Evolutionary conservation across 1,140 invertebrate genomes (phyloP).

Genomic region (Drosophila sp.): DNA sequence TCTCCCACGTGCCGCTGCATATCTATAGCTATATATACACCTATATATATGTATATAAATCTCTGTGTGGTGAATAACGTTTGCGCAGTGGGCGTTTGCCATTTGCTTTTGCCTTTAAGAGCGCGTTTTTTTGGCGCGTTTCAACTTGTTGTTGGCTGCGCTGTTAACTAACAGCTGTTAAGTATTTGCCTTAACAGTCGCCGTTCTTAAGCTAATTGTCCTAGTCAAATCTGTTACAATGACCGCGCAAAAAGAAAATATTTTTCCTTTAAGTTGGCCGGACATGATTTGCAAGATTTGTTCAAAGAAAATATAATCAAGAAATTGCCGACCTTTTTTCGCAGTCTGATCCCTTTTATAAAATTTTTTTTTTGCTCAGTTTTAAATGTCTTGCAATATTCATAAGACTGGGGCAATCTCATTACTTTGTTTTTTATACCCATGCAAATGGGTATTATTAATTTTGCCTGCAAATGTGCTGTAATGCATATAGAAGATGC

Average conservation of each 20-base stretch:
- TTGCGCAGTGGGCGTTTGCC: constrained; percentile 47
- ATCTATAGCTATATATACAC: background rate
- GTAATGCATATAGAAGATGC: no score
- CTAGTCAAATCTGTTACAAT: constrained; percentile 15
- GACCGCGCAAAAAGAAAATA: constrained; percentile 14
- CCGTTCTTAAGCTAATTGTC: constrained; percentile 39
- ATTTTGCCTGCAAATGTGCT: background rate
- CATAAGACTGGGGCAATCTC: constrained; percentile 36
- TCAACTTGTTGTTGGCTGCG: constrained; percentile 52
- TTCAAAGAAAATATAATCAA: constrained; percentile 22
- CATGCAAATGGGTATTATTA: background rate
- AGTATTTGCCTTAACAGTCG: constrained; percentile 7
- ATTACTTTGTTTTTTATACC: constrained; percentile 1
- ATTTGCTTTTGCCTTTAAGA: constrained; percentile 17
- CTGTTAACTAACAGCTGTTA: constrained; percentile 1
- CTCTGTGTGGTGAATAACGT: constrained; percentile 48
- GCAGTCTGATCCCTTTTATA: background rate
- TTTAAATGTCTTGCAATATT: constrained; percentile 47
- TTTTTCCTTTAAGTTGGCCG: constrained; percentile 18
- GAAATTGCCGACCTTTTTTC: constrained; percentile 35
- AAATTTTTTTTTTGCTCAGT: background rate
- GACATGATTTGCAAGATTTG: constrained; percentile 29
- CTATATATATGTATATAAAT: no score
- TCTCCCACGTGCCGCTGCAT: constrained; percentile 32
- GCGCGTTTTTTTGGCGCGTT: constrained; percentile 31